phyloP scores from a whole-genome alignment of 2,888 invertebrate genomes.

The Dynastes grantii region DNA sequence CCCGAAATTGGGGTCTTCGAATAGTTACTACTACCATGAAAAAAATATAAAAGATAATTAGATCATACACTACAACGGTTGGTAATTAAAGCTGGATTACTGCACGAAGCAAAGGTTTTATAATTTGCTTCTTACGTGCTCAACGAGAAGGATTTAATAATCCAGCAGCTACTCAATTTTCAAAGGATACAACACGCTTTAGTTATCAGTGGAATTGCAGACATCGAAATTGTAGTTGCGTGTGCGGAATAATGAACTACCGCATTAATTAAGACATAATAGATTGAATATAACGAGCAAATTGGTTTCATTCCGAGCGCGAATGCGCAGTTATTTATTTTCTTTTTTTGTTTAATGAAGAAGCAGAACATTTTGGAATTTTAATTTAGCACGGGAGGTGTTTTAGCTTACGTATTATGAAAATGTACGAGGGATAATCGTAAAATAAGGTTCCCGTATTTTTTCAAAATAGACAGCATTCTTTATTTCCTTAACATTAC shows the following conservation, averaged over 20 bases:
- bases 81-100: not conserved
- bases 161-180: conserved; percentile 13
- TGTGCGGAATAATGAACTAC: conserved; percentile 44
- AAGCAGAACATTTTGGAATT: too few relatives aligned
- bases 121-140: conserved; percentile 11
- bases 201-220: conserved; percentile 8
- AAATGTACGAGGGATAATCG: too few relatives aligned
- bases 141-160: not conserved
- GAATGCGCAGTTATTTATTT: too few relatives aligned
- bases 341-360: too few relatives aligned
- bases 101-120: not conserved
- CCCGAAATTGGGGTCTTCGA: too few relatives aligned
- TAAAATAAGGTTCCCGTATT: too few relatives aligned
- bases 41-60: not conserved
- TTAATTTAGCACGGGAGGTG: too few relatives aligned
- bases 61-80: not conserved
- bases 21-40: not conserved
- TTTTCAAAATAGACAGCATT: too few relatives aligned
- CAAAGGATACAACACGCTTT: conserved; percentile 4
- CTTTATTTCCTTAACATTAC: too few relatives aligned
- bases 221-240: conserved; percentile 33
- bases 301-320: too few relatives aligned
- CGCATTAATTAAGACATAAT: conserved; percentile 47
- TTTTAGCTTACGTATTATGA: too few relatives aligned
- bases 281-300: not conserved